Base-by-base conservation (phyloP, 2,888 invertebrate species). In the Campoplex capitator region DNA sequence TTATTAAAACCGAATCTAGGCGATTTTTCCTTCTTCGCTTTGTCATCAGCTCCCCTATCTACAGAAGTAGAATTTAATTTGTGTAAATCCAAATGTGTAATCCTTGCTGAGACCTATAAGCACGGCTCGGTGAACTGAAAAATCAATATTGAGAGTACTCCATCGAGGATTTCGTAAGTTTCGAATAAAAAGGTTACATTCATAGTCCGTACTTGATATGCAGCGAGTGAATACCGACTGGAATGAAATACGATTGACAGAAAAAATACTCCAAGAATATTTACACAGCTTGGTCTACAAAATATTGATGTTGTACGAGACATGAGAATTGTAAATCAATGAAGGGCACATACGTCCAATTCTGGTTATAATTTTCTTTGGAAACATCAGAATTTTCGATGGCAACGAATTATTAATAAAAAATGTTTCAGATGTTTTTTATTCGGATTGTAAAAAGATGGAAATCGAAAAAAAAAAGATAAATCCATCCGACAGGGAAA, bases 41-140 rank as follows among this genome's bases (percentile, higher is more conserved):
- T 23, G 45, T n/a, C 54, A 18, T 42, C 45, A 48, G 67, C 62
- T 48, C 32, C 67, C 65, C 54, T 45, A 28, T 23, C 23, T 11
- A 7, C 42, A 32, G 54, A 16, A 35, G n/a, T 65, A 56, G 35
- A 67, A 80, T 83, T 86, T 80, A 73, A 83, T 86, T 86, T 76
- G 83, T 71, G 73, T 42, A 51, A 83, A 86, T 71, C 71, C 48
- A 71, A 48, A 32, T 67, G 77, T 80, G 76, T 83, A 80, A 80
- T 76, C 58, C 62, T 70, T 38, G 51, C 77, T 45, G 18, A 48
- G 51, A 65, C 42, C 32, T 13, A 18, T 18, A 42, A 73, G 54
- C 32, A 38, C 54, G n/a, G 4, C 4, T 38, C 9, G 54, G 56
- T 62, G 68, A 76, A 76, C 35, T 23, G 16, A 54, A 45, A 32